Conservation (phyloP, 2,113 vertebrate species). For the Archilochus colubris region DNA sequence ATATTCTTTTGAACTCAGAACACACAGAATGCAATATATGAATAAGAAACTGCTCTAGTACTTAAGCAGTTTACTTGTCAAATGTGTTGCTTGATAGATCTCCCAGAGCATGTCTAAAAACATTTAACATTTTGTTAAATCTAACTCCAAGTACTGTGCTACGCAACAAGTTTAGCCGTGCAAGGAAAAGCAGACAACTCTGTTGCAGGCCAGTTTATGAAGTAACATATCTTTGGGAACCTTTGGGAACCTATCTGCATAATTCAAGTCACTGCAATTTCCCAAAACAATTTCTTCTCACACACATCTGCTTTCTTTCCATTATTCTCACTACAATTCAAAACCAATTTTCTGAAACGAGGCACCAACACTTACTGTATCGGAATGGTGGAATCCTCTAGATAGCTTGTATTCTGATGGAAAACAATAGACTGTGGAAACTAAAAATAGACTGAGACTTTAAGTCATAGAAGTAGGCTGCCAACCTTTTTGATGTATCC, state of each 20-base stretch:
- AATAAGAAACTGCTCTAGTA: constrained; percentile 72
- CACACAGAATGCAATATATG: constrained; percentile 69
- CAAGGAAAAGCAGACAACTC: constrained; percentile 65
- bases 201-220: constrained; percentile 60
- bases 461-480: constrained; percentile 73
- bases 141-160: constrained; percentile 66
- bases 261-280: constrained; percentile 1
- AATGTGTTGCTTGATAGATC: constrained; percentile 63
- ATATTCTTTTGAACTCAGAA: constrained; percentile 71
- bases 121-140: constrained; percentile 54
- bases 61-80: constrained; percentile 65
- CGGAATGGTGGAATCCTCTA: background rate
- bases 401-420: constrained; percentile 60
- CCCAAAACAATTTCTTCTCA: background rate
- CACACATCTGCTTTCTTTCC: background rate
- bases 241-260: constrained; percentile 29
- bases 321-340: constrained; percentile 1
- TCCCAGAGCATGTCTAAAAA: constrained; percentile 48
- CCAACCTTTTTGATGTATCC: constrained; percentile 70
- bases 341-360: constrained; percentile 29
- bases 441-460: constrained; percentile 56
- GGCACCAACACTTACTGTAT: constrained; percentile 39
- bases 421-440: constrained; percentile 69
- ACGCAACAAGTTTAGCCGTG: constrained; percentile 59
- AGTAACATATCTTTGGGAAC: constrained; percentile 11